Percentiles rank a stretch among this genome's conserved stretches.
Conservation (phyloP, 2,888 invertebrate genomes). For the Chaitophorus viminalis region DNA sequence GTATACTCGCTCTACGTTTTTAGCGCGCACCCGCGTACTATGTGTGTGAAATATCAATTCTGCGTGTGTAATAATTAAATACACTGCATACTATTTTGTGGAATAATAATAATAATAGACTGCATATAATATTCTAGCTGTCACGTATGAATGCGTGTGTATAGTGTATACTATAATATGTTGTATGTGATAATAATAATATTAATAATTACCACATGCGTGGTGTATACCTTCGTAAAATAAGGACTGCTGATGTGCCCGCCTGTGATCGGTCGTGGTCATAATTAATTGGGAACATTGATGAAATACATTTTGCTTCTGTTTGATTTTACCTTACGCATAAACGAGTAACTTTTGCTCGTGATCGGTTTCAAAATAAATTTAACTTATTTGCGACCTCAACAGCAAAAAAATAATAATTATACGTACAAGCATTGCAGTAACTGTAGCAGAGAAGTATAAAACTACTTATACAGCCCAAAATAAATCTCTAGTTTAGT, state of each 20-base stretch:
- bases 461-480: no score
- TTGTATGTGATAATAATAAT: neutral
- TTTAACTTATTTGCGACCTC: neutral
- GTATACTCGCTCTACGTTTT: neutral
- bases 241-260: neutral
- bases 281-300: neutral
- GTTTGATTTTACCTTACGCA: neutral
- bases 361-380: neutral
- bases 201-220: conserved; percentile 4
- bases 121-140: neutral
- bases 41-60: neutral
- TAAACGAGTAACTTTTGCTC: neutral
- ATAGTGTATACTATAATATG: neutral
- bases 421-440: neutral
- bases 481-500: no score
- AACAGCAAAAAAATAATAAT: neutral
- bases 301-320: neutral
- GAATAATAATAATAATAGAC: neutral
- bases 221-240: neutral
- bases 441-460: neutral
- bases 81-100: neutral
- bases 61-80: neutral
- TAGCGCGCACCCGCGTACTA: neutral
- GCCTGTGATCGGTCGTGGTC: neutral
- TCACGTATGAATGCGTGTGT: neutral